Evolutionary conservation across 2,113 vertebrate species (phyloP), one percentile per base, ranked within the genome.

Genomic region (Callionymus lyra): DNA sequence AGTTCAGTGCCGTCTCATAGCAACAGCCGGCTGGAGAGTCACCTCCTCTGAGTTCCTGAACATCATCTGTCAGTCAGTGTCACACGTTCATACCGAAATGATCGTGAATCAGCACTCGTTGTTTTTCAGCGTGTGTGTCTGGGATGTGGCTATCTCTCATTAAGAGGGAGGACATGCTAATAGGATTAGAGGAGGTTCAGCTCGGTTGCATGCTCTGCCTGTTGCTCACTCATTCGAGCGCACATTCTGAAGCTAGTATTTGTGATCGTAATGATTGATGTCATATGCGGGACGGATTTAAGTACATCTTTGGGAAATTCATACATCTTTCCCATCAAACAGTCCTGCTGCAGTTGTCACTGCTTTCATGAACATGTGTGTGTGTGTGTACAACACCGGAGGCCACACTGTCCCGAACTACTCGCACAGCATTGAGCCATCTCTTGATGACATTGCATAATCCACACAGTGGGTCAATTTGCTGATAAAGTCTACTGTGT

Each of bases 171-270:
- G 74, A 47, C 76, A 77, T 41, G 33, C 68, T 85, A 83, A 83
- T 86, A 82, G 79, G 85, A 87, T 91, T 85, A 85, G 62, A 16
- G 67, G 61, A 53, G 74, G 65, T 88, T 85, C 79, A 81, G 70
- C 76, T 82, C 67, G 74, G 79, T 81, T 79, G 68, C 53, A 61
- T 63, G 53, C 71, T 58, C 38, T 56, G 49, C 10, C 21, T 27
- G 21, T 27, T 27, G 21, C 21, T 4, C 21, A 8, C 21, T 27
- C 21, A 4, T 27, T 27, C 21, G 21, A 27, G 21, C 21, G 21
- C 21, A 8, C 8, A 8, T 27, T 27, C n/a, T n/a, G n/a, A n/a
- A n/a, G n/a, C n/a, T n/a, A n/a, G n/a, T n/a, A n/a, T 5, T 27
- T 27, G 21, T 27, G 4, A 27, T 8, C 21, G 21, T 27, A 27